Percentiles rank a stretch among this genome's conserved stretches.
These are phyloP conservation scores for Eretmodus cyanostictus DNA, from an alignment of 2,113 vertebrate genomes.

Conservation along the genomic window DNA sequence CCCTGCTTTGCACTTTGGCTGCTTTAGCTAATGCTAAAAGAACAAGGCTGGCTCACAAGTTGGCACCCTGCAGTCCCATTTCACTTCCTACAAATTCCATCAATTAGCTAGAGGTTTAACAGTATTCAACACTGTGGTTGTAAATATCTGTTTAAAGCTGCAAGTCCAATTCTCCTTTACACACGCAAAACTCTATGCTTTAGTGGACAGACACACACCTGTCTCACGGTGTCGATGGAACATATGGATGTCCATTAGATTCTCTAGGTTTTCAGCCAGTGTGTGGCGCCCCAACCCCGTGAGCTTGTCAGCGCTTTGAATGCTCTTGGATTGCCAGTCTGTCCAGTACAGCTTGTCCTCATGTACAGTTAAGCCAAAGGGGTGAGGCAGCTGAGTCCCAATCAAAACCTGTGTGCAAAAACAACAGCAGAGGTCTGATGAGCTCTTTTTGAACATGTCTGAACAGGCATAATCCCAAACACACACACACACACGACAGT, in stretches of 20 bases:
- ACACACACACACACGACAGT: not conserved
- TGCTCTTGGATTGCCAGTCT: conserved; percentile 98
- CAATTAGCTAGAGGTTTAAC: not conserved
- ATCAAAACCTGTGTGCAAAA: conserved; percentile 81
- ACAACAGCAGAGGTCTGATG: not conserved
- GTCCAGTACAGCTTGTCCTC: conserved; percentile 95
- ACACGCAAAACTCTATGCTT: not conserved
- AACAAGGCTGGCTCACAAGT: not conserved
- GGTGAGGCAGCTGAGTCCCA: conserved; percentile 89
- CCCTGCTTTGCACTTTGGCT: not conserved
- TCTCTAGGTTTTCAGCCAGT: conserved; percentile 90
- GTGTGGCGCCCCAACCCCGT: conserved; percentile 83
- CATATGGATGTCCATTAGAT: conserved; percentile 99
- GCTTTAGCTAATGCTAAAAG: not conserved
- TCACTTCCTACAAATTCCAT: not conserved
- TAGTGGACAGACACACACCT: conserved; percentile 61
- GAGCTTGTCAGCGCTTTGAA: conserved; percentile 87
- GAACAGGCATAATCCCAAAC: not conserved
- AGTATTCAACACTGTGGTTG: not conserved
- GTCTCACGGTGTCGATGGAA: conserved; percentile 86
- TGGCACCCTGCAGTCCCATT: not conserved
- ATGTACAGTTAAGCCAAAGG: conserved; percentile 92
- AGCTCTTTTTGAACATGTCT: not conserved
- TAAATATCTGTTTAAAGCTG: not conserved
- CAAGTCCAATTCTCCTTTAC: not conserved